Conservation (phyloP, 2,113 vertebrate genomes). For the Oreochromis niloticus region DNA sequence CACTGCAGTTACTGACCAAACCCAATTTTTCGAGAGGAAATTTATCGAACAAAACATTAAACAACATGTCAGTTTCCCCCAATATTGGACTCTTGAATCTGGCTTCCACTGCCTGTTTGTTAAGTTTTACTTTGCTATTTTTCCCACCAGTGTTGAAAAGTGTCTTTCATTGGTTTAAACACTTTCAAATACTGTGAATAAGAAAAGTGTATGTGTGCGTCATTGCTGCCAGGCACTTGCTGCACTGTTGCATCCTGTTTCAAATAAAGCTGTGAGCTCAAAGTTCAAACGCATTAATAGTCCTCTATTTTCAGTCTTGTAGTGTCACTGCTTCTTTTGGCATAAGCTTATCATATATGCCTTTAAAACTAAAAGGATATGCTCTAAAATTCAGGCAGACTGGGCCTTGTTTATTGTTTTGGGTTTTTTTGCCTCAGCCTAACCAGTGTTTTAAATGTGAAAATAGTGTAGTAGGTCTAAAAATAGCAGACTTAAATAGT, state of each 20-base stretch:
- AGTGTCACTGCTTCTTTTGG: background rate
- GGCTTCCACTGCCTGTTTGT: background rate
- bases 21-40: background rate
- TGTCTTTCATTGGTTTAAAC: background rate
- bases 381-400: background rate
- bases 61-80: background rate
- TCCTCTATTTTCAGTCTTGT: background rate
- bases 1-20: background rate
- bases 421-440: background rate
- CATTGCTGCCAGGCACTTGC: background rate
- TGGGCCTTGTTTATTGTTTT: background rate
- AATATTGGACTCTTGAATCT: background rate
- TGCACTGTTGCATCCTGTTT: background rate
- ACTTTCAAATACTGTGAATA: background rate
- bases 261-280: background rate
- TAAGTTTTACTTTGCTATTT: background rate
- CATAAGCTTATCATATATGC: background rate
- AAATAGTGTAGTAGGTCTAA: background rate
- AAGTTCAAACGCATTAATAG: background rate
- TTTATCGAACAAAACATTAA: background rate
- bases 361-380: background rate
- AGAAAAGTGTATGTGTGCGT: background rate
- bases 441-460: background rate
- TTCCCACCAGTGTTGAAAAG: accelerated
- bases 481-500: background rate